phyloP scores from a whole-genome alignment of 2,113 vertebrate species.

The Leucoraja erinaceus region DNA sequence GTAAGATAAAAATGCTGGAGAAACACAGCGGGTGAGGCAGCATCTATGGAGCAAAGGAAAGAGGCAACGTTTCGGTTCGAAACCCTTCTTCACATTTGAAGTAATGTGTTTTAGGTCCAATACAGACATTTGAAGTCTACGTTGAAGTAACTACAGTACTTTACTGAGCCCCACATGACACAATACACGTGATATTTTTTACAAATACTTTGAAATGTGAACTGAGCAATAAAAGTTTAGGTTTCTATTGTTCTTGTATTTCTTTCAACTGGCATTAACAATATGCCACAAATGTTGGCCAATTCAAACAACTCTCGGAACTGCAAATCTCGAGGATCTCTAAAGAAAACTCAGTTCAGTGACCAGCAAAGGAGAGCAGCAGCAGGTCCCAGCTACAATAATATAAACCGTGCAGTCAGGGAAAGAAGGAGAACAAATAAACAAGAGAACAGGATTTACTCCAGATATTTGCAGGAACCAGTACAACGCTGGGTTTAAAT shows the following conservation, averaged over 20 bases:
- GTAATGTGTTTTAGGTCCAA: not conserved
- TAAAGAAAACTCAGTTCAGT: not conserved
- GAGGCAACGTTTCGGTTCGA: no score
- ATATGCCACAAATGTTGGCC: not conserved
- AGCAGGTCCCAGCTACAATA: not conserved
- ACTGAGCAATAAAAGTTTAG: not conserved
- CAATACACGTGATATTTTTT: not conserved
- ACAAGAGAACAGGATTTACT: not conserved
- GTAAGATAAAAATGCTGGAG: not conserved
- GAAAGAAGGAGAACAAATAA: not conserved
- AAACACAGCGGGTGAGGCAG: no score
- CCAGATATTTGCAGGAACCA: no score
- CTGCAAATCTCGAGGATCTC: not conserved
- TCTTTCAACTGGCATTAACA: not conserved
- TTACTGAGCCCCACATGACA: not conserved
- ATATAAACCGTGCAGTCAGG: not conserved
- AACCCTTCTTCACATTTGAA: no score
- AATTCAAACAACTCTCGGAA: conserved; percentile 22
- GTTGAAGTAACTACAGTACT: not conserved
- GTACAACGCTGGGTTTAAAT: not conserved
- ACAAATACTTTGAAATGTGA: not conserved
- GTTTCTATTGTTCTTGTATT: not conserved
- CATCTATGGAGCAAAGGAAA: no score
- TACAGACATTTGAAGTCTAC: not conserved
- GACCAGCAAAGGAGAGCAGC: not conserved